These are phyloP conservation scores for Rhinopomastus cyanomelas DNA, from an alignment of 2,113 vertebrate species.

Conservation along the genomic window DNA sequence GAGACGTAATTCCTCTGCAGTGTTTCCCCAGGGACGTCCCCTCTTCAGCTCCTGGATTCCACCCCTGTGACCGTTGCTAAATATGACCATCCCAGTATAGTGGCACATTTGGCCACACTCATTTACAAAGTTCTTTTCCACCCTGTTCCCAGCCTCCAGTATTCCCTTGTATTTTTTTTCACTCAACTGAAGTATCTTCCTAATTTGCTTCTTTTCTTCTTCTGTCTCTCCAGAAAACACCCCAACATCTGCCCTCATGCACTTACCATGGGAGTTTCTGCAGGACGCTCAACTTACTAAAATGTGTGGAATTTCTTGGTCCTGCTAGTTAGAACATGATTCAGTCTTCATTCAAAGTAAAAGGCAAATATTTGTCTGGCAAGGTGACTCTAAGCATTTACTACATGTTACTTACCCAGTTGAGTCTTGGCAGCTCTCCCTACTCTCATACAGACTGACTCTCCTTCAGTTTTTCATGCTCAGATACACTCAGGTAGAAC, in stretches of 20 bases:
- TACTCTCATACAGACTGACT: background rate
- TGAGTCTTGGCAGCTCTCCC: conserved; percentile 61
- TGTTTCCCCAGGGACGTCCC: conserved; percentile 4
- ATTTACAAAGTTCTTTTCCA: background rate
- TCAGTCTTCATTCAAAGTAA: conserved; percentile 60
- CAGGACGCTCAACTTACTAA: conserved; percentile 33
- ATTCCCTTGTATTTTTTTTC: background rate
- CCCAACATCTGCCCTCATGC: background rate
- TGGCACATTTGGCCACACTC: background rate
- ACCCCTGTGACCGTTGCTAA: background rate
- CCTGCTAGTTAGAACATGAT: conserved; percentile 58
- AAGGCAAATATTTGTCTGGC: conserved; percentile 66
- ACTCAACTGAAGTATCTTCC: background rate
- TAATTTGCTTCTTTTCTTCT: background rate
- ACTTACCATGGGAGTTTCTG: background rate
- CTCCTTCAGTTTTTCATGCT: background rate
- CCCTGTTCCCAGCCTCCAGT: background rate
- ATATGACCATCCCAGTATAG: background rate
- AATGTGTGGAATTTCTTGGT: conserved; percentile 45
- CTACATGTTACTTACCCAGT: conserved; percentile 57
- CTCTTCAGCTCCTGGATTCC: conserved; percentile 14
- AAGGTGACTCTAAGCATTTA: conserved; percentile 64
- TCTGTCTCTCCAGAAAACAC: background rate
- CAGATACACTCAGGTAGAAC: background rate
- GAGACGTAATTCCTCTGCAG: conserved; percentile 1